phyloP scores from a whole-genome alignment of 1,140 invertebrate species.

The Bombus superbus region DNA sequence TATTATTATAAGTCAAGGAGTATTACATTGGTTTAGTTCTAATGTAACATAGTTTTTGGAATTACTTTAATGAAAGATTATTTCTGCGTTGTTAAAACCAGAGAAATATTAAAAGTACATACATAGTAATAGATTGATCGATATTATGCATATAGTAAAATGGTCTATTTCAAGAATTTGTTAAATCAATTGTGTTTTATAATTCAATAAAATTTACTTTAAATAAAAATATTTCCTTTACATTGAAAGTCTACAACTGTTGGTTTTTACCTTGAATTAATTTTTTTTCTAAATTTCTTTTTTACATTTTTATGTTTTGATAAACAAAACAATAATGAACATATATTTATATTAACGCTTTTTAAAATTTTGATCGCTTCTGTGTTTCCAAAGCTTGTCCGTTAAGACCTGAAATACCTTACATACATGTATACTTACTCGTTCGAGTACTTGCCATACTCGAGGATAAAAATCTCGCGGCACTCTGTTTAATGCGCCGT shows the following conservation, averaged over 20 bases:
- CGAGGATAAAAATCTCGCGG: slow-evolving; percentile 97
- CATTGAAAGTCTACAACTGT: neutral
- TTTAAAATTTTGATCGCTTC: neutral
- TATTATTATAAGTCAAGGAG: neutral
- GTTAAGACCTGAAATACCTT: neutral
- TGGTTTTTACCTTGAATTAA: neutral
- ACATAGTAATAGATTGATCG: no score
- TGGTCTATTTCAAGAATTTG: no score
- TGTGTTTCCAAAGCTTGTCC: neutral
- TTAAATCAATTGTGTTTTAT: neutral
- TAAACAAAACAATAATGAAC: neutral
- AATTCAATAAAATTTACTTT: neutral
- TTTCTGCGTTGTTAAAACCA: no score
- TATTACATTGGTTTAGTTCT: neutral
- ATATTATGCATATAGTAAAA: no score
- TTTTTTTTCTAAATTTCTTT: neutral
- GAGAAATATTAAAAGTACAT: no score
- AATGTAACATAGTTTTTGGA: neutral
- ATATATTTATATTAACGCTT: neutral
- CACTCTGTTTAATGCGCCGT: slow-evolving; percentile 98
- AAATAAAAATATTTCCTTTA: neutral
- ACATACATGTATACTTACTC: slow-evolving; percentile 82
- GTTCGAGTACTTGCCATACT: slow-evolving; percentile 96
- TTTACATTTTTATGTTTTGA: neutral
- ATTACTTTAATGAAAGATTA: no score